Base-by-base conservation (phyloP, 1,140 invertebrate genomes). In the Mya arenaria region DNA sequence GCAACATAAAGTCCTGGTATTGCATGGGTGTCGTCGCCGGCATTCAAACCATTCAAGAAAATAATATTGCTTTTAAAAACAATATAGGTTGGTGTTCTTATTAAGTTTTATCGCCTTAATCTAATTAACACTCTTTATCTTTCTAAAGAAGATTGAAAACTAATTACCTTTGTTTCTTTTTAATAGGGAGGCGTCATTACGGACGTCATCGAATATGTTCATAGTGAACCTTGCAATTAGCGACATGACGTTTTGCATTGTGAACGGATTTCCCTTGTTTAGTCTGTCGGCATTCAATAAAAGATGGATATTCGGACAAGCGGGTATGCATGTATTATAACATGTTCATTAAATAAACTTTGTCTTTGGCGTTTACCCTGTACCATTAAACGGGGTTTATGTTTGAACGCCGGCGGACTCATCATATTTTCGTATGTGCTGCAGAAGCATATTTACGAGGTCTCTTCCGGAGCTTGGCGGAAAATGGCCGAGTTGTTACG, bases 151-250 rank as follows among this genome's bases (percentile, higher is more conserved):
- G 48, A 28, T 6, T 66, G 25, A 25, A 36, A 4, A 25, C 28
- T 19, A 37, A n/a, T 15, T 25, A 52, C 30, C 23, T n/a, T n/a
- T n/a, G n/a, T 63, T 72, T 52, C 37, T 75, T 86, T 82, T 90
- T 93, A 94, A 32, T 92, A 94, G 95, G 4, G 96, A 96, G 0
- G 96, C 96, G 92, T 93, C 93, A 56, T 94, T 98, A 65, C 94
- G 96, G 85, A 98, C 97, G 0, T 96, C 97, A 19, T 97, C 97
- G 10, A 98, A 98, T 88, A 95, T 98, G 92, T 96, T 98, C 78
- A 96, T 98, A 3, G 94, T 98, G 5, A 97, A 97, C 90, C 92
- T 98, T 89, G 97, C 97, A 8, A 93, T 98, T 41, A 95, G 96
- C 83, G 97, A 98, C 90, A 52, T 90, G 34, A 89, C 86, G 25